Evolutionary conservation across 2,888 invertebrate species (phyloP).

Genomic region (Andrena camellia): DNA sequence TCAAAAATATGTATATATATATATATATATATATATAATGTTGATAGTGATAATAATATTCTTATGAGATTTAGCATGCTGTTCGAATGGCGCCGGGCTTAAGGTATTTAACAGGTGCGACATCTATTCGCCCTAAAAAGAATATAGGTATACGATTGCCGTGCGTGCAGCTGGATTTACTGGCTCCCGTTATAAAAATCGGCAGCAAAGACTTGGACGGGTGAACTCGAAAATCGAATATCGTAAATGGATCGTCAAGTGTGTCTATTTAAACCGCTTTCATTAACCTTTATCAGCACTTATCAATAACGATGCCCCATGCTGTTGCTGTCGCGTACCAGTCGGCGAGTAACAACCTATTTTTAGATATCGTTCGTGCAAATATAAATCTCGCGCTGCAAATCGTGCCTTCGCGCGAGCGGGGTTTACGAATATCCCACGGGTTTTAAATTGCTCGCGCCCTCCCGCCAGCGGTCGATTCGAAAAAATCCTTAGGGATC

Average conservation of each 20-base stretch:
- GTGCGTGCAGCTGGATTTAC: background rate
- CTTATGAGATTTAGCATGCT: too few species aligned
- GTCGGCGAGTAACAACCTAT: conserved; percentile 65
- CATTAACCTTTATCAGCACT: conserved; percentile 63
- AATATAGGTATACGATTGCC: background rate
- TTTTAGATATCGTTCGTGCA: conserved; percentile 77
- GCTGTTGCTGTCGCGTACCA: conserved; percentile 48
- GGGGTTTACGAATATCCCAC: conserved; percentile 1
- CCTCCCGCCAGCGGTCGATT: background rate
- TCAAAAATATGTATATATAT: too few species aligned
- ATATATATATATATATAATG: too few species aligned
- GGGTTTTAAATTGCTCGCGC: background rate
- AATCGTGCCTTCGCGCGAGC: conserved; percentile 24
- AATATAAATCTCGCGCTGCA: conserved; percentile 69
- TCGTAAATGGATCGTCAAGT: conserved; percentile 39
- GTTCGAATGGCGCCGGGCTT: background rate
- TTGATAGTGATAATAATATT: too few species aligned
- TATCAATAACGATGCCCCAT: conserved; percentile 62
- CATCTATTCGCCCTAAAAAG: conserved; percentile 12
- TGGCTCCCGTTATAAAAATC: background rate
- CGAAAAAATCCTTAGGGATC: background rate
- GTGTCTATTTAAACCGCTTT: conserved; percentile 62
- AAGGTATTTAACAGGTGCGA: background rate
- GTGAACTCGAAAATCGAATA: conserved; percentile 30
- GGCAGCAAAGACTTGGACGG: background rate